Evolutionary conservation across 2,113 vertebrate genomes (phyloP).

Genomic region (Plecturocebus donacophilus): DNA sequence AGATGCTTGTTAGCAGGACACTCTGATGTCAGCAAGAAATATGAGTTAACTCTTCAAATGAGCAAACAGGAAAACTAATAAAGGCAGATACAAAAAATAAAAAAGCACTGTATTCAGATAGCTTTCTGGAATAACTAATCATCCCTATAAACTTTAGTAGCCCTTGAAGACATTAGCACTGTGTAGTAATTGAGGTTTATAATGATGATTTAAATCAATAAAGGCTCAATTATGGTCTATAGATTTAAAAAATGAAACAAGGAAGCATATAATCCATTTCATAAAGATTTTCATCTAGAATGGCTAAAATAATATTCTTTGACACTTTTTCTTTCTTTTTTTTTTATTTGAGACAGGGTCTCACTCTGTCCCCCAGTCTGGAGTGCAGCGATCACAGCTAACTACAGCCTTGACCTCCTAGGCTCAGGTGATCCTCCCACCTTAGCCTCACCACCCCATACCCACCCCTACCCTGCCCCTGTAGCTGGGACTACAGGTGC

Average conservation of each 20-base stretch:
- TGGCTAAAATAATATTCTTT: not conserved
- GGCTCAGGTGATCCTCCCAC: too few relatives aligned
- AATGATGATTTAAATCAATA: slow-evolving; percentile 19
- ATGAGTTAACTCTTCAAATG: not conserved
- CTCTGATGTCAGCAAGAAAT: slow-evolving; percentile 30
- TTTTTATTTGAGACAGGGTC: too few relatives aligned
- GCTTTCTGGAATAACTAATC: not conserved
- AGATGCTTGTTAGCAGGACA: slow-evolving; percentile 13
- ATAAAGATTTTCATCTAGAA: slow-evolving; percentile 20
- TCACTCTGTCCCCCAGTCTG: too few relatives aligned
- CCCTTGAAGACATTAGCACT: slow-evolving; percentile 4
- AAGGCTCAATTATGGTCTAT: not conserved
- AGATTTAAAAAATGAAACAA: slow-evolving; percentile 18
- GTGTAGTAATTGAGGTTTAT: not conserved
- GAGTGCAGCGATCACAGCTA: too few relatives aligned
- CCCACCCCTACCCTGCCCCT: too few relatives aligned
- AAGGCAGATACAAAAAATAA: not conserved
- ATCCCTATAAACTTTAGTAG: not conserved
- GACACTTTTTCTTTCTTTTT: too few relatives aligned
- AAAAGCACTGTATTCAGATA: not conserved
- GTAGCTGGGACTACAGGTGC: too few relatives aligned
- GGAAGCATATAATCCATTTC: not conserved
- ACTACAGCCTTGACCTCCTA: too few relatives aligned
- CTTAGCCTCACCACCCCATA: too few relatives aligned
- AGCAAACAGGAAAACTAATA: not conserved